phyloP scores from a whole-genome alignment of 1,140 invertebrate genomes.

The Nasonia giraulti region DNA sequence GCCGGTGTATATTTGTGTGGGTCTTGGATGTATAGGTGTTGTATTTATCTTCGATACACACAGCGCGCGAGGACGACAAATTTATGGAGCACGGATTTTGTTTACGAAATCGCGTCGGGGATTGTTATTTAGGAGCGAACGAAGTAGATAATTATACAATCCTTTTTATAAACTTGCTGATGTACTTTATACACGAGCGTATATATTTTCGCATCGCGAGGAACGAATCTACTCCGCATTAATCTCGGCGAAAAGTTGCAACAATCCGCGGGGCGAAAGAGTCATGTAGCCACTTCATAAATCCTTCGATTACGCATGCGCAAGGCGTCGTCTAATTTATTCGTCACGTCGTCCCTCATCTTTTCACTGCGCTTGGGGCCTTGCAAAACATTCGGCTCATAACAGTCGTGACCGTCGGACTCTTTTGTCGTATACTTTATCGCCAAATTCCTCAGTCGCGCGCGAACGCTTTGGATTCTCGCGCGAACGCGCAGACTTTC shows the following conservation, averaged over 20 bases:
- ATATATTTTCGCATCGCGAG: too few species aligned
- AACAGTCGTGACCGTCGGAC: background rate
- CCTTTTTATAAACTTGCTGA: too few species aligned
- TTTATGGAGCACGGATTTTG: too few species aligned
- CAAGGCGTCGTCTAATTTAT: slow-evolving; percentile 20
- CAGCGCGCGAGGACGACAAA: too few species aligned
- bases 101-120: too few species aligned
- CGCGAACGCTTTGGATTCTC: slow-evolving; percentile 38
- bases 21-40: too few species aligned
- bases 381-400: slow-evolving; percentile 31
- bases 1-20: too few species aligned
- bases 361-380: background rate
- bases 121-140: too few species aligned
- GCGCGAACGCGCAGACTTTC: slow-evolving; percentile 27
- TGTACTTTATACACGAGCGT: too few species aligned
- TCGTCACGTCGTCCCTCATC: slow-evolving; percentile 40
- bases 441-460: slow-evolving; percentile 34
- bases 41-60: too few species aligned
- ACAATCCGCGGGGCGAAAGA: background rate
- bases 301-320: slow-evolving; percentile 1
- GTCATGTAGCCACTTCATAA: background rate
- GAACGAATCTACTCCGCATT: background rate
- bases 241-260: background rate
- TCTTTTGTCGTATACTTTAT: slow-evolving; percentile 30
- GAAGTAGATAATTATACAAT: too few species aligned